A percentile compares a stretch with the other conserved stretches of the same genome.
phyloP scores from a whole-genome alignment of 1,140 invertebrate species.

The Lucilia sericata region DNA sequence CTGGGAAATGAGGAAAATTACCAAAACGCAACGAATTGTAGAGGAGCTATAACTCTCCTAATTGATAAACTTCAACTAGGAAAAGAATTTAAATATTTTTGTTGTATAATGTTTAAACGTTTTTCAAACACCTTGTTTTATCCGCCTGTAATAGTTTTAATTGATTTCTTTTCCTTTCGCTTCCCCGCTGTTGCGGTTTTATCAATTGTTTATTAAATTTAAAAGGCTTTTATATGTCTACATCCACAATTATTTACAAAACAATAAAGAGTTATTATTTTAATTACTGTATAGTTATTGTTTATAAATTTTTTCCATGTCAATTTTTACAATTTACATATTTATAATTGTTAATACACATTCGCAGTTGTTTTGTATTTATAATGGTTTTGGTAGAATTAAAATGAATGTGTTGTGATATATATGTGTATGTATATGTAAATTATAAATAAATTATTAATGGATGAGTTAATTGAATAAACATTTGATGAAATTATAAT shows the following conservation, averaged over 20 bases:
- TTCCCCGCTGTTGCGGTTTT: too few relatives aligned
- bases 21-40: too few relatives aligned
- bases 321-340: too few relatives aligned
- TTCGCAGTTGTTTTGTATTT: background rate
- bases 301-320: background rate
- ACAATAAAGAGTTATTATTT: background rate
- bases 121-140: too few relatives aligned
- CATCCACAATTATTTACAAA: background rate
- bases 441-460: background rate
- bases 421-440: background rate
- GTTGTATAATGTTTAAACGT: too few relatives aligned
- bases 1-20: too few relatives aligned
- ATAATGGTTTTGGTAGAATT: background rate
- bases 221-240: background rate
- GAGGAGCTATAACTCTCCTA: too few relatives aligned
- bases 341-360: too few relatives aligned
- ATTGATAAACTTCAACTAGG: too few relatives aligned
- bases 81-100: too few relatives aligned
- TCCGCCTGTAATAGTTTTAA: too few relatives aligned
- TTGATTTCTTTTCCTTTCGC: too few relatives aligned
- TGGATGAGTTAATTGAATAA: conserved; percentile 2
- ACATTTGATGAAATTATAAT: background rate
- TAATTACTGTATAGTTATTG: background rate
- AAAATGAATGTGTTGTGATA: background rate
- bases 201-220: background rate